A percentile compares a stretch with the other conserved stretches of the same genome.
Evolutionary conservation across 1,140 invertebrate species (phyloP).

Genomic region (Zaprionus taronus): DNA sequence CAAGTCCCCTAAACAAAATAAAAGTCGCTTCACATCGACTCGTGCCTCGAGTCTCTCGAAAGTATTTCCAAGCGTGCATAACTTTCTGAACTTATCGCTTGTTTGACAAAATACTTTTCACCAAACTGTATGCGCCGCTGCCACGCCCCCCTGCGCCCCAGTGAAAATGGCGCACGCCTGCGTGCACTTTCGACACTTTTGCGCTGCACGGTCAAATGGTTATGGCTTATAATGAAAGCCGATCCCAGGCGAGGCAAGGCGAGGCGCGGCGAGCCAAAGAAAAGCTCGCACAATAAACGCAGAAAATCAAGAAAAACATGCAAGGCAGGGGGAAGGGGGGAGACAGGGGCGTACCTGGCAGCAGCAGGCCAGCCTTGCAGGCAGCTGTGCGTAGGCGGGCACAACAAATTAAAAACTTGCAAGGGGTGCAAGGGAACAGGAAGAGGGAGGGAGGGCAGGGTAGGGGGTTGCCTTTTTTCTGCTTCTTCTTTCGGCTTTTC

Average conservation of each 20-base stretch:
- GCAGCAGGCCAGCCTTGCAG: background rate
- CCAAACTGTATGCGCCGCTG: conserved; percentile 42
- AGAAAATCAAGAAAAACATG: conserved; percentile 68
- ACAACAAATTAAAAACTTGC: conserved; percentile 81
- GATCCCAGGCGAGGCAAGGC: conserved; percentile 26
- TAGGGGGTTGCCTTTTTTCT: conserved; percentile 29
- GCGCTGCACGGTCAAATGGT: conserved; percentile 75
- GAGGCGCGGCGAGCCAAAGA: background rate
- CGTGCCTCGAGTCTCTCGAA: conserved; percentile 15
- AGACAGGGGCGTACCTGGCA: background rate
- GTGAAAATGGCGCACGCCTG: conserved; percentile 40
- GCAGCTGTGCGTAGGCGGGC: conserved; percentile 36
- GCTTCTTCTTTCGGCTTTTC: conserved; percentile 1
- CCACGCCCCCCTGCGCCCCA: conserved; percentile 51
- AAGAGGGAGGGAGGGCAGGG: too few species aligned
- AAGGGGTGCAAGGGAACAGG: background rate
- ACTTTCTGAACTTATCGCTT: conserved; percentile 27
- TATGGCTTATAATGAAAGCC: conserved; percentile 79
- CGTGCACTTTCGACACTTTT: conserved; percentile 77
- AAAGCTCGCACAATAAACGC: conserved; percentile 63
- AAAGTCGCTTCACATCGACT: conserved; percentile 21
- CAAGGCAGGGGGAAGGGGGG: conserved; percentile 5
- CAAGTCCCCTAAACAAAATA: conserved; percentile 17
- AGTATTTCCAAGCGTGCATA: conserved; percentile 46
- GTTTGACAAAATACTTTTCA: conserved; percentile 49